phyloP scores from a whole-genome alignment of 2,113 vertebrate species.

The Osmerus eperlanus region DNA sequence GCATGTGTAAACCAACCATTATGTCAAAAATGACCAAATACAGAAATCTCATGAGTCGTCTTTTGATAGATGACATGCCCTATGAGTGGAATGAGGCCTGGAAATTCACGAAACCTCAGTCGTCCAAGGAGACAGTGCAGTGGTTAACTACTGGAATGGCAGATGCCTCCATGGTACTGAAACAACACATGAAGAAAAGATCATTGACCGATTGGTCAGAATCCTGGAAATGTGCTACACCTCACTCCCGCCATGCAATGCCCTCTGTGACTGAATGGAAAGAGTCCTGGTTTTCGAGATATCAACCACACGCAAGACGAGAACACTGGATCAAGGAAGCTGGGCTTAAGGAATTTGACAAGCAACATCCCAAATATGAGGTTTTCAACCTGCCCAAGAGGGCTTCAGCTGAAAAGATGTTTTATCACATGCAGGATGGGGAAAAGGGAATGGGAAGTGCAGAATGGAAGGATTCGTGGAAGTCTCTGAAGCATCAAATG shows the following conservation, averaged over 20 bases:
- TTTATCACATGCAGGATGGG: constrained; percentile 12
- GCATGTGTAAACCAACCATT: background rate
- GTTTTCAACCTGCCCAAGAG: constrained; percentile 25
- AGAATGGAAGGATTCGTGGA: constrained; percentile 58
- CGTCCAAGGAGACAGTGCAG: background rate
- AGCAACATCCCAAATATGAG: constrained; percentile 29
- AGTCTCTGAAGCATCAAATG: constrained; percentile 42
- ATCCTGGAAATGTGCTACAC: constrained; percentile 14
- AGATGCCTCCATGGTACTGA: background rate
- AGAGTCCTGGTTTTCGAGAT: constrained; percentile 5
- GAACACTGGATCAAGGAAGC: constrained; percentile 5
- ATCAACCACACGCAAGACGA: background rate
- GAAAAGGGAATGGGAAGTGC: background rate
- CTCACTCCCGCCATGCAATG: background rate
- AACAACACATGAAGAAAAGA: constrained; percentile 11
- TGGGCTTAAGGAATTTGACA: background rate
- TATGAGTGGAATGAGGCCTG: constrained; percentile 9
- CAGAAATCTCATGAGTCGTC: background rate
- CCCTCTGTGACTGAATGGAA: constrained; percentile 16
- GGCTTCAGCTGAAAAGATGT: constrained; percentile 16
- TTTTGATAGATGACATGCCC: background rate
- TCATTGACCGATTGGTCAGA: constrained; percentile 9
- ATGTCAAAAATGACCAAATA: constrained; percentile 3
- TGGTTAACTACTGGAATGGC: background rate
- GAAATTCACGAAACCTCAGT: constrained; percentile 1